Evolutionary conservation across 2,888 invertebrate species (phyloP), one percentile per base, ranked within the genome.

Genomic region (Erebia epiphron): DNA sequence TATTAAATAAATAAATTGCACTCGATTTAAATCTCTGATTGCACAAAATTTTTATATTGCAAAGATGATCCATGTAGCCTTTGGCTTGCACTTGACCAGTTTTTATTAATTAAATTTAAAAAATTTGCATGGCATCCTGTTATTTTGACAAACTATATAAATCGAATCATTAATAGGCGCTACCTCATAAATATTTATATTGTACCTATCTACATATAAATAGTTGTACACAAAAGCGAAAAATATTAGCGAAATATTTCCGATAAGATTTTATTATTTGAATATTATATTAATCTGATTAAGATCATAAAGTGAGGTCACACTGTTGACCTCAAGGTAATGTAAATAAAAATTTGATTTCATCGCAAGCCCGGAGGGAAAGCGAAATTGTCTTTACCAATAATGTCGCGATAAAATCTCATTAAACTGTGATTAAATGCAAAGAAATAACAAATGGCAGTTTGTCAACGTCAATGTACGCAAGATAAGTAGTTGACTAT

Each of bases 281-380:
- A 67, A 72, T 69, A 65, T 62, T 69, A 65, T 62, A 63, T 58
- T 65, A 62, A 61, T 49, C 52, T 18, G 65, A 71, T 64, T 72
- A 46, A 49, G 62, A 73, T 73, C 70, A 68, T 54, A 57, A 62
- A 43, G 18, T 69, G 57, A 73, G 71, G 73, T 73, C 69, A 65
- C 60, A 61, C 9, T 52, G 50, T 58, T 73, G 73, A 65, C 71
- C 64, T 73, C 64, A 62, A 61, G 67, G 50, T 69, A 65, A 69
- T 71, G 56, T 69, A 61, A 71, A 73, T 71, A 68, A 41, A 62
- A 68, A 61, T 63, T 54, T 26, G 68, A 68, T 61, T 64, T 64
- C 62, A 65, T 67, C 63, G 21, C 35, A 61, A 63, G 62, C 67
- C 64, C 61, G 50, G 35, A 50, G 73, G 66, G 67, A 67, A 61